A percentile compares a stretch with the other conserved stretches of the same genome.
phyloP scores from a whole-genome alignment of 1,140 invertebrate species.

The Popillia japonica region DNA sequence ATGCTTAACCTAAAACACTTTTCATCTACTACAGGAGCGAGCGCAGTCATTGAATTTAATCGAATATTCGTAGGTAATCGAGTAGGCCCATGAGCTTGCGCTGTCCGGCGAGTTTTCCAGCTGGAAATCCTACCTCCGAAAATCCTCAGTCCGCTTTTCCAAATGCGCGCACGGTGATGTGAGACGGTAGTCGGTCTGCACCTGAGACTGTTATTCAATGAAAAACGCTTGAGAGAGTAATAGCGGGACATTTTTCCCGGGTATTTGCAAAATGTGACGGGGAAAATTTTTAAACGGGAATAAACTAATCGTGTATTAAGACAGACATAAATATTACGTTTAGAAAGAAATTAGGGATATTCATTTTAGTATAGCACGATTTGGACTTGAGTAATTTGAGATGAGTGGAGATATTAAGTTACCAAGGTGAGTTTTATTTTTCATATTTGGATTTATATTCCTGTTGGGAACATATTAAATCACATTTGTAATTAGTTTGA shows the following conservation, averaged over 20 bases:
- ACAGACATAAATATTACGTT: background rate
- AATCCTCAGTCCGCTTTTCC: slow-evolving; percentile 27
- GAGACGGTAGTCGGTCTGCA: background rate
- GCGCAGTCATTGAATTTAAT: slow-evolving; percentile 32
- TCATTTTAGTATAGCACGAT: background rate
- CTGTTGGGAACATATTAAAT: too few species aligned
- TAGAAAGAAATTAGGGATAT: background rate
- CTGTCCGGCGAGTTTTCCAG: background rate
- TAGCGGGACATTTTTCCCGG: background rate
- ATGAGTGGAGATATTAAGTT: slow-evolving; percentile 27
- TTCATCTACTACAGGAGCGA: background rate
- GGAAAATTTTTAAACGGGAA: background rate
- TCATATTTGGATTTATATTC: background rate
- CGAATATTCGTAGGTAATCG: slow-evolving; percentile 27
- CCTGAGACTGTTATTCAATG: background rate
- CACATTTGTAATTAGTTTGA: too few species aligned
- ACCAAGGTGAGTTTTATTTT: slow-evolving; percentile 7
- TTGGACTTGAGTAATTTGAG: background rate
- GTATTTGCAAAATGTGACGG: background rate
- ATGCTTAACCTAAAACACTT: background rate
- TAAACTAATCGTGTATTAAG: background rate
- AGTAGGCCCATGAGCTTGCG: slow-evolving; percentile 14
- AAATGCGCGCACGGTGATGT: slow-evolving; percentile 2
- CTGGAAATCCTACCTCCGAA: slow-evolving; percentile 7
- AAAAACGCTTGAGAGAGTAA: background rate